phyloP scores from a whole-genome alignment of 2,888 invertebrate species.

The Apamea monoglypha region DNA sequence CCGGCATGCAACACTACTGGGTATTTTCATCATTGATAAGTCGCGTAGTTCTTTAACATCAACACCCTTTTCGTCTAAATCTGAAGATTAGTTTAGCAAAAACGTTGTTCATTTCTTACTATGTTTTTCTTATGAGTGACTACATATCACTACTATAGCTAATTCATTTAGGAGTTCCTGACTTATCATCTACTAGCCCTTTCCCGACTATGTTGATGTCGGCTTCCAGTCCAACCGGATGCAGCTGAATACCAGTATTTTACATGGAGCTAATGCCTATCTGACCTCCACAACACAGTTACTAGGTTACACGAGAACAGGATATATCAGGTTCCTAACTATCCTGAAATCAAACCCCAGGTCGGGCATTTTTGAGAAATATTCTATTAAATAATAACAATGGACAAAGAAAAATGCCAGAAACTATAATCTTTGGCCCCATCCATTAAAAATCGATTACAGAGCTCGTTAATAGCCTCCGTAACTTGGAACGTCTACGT shows the following conservation, averaged over 20 bases:
- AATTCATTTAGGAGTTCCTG: no score
- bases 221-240: neutral
- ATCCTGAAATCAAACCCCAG: neutral
- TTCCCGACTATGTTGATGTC: no score
- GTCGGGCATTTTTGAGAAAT: neutral
- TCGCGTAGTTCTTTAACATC: no score
- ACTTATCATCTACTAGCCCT: no score
- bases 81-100: neutral
- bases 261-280: neutral
- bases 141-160: no score
- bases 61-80: no score
- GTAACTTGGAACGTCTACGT: slow-evolving; percentile 11
- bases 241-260: neutral
- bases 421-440: neutral
- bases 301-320: neutral
- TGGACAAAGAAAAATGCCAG: neutral
- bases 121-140: neutral
- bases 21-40: slow-evolving; percentile 15
- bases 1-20: no score
- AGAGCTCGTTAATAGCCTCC: neutral
- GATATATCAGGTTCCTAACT: neutral
- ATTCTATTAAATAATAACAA: neutral
- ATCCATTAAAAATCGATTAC: neutral
- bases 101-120: neutral
- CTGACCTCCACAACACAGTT: no score